These are phyloP conservation scores for Sebastes schlegelii DNA, from an alignment of 2,113 vertebrate genomes.

Conservation along the genomic window DNA sequence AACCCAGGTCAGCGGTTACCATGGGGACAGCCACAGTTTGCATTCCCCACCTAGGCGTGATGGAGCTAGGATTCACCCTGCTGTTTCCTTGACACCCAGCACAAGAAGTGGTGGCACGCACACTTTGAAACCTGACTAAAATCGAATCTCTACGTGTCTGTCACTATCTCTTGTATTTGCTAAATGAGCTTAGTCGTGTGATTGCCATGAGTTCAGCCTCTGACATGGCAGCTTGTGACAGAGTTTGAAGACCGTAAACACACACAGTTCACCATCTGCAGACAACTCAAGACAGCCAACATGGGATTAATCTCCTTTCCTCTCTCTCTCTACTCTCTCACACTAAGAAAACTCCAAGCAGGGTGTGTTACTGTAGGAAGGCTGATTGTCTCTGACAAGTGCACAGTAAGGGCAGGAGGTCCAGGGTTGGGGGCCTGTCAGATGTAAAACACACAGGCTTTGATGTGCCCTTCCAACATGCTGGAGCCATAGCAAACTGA, in stretches of 20 bases:
- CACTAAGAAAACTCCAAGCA: conserved; percentile 11
- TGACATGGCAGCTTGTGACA: conserved; percentile 5
- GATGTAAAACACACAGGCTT: conserved; percentile 73
- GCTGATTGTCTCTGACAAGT: conserved; percentile 74
- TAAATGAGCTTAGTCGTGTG: background rate
- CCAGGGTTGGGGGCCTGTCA: conserved; percentile 55
- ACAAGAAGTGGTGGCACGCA: conserved; percentile 29
- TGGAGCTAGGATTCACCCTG: conserved; percentile 24
- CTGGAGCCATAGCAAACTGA: conserved; percentile 48
- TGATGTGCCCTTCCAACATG: conserved; percentile 65
- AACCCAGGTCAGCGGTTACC: conserved; percentile 51
- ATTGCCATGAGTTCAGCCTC: background rate
- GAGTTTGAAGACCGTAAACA: conserved; percentile 34
- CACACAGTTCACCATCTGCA: background rate
- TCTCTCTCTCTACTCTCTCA: background rate
- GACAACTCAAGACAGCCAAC: background rate
- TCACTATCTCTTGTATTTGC: background rate
- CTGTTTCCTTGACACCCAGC: conserved; percentile 28
- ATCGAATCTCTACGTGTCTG: background rate
- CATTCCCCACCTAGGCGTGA: conserved; percentile 71
- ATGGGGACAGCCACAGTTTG: conserved; percentile 53
- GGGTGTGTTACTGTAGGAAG: conserved; percentile 38
- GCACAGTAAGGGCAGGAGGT: conserved; percentile 61
- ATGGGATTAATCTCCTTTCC: conserved; percentile 7
- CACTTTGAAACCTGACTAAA: background rate